These are phyloP conservation scores for Dorcus hopei DNA, from an alignment of 2,888 invertebrate genomes.

Conservation along the genomic window DNA sequence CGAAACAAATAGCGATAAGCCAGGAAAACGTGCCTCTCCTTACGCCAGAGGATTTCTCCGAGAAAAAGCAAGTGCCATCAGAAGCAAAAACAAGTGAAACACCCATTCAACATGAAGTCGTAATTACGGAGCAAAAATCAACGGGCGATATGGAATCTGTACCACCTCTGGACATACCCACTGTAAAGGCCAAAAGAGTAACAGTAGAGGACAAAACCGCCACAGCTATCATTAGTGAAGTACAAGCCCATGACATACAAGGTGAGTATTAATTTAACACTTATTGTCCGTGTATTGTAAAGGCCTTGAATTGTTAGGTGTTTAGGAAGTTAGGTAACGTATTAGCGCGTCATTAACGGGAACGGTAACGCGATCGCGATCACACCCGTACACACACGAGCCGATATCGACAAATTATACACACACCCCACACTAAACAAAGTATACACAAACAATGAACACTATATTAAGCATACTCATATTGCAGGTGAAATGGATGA, in stretches of 20 bases:
- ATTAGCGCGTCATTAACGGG: neutral
- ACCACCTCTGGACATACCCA: slow-evolving; percentile 45
- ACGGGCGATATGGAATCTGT: slow-evolving; percentile 52
- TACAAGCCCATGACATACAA: slow-evolving; percentile 49
- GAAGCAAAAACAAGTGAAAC: slow-evolving; percentile 16
- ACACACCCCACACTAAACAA: slow-evolving; percentile 10
- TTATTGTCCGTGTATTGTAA: slow-evolving; percentile 7
- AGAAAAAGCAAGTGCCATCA: slow-evolving; percentile 30
- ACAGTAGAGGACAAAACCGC: slow-evolving; percentile 43
- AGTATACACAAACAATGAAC: slow-evolving; percentile 9
- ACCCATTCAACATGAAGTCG: slow-evolving; percentile 47
- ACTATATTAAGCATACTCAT: slow-evolving; percentile 16
- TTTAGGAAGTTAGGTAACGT: slow-evolving; percentile 1
- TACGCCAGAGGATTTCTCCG: slow-evolving; percentile 28
- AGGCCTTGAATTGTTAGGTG: slow-evolving; percentile 14
- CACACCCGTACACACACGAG: slow-evolving; percentile 12
- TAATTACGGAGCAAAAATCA: slow-evolving; percentile 51
- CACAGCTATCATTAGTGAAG: slow-evolving; percentile 50
- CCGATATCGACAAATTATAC: slow-evolving; percentile 14
- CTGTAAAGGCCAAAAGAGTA: slow-evolving; percentile 48
- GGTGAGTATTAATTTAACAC: slow-evolving; percentile 47
- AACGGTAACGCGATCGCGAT: slow-evolving; percentile 1
- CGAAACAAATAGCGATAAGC: slow-evolving; percentile 48
- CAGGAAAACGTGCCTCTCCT: slow-evolving; percentile 42
- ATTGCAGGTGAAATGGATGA: slow-evolving; percentile 48